phyloP scores from a whole-genome alignment of 2,113 vertebrate genomes.

The Hylia prasina region DNA sequence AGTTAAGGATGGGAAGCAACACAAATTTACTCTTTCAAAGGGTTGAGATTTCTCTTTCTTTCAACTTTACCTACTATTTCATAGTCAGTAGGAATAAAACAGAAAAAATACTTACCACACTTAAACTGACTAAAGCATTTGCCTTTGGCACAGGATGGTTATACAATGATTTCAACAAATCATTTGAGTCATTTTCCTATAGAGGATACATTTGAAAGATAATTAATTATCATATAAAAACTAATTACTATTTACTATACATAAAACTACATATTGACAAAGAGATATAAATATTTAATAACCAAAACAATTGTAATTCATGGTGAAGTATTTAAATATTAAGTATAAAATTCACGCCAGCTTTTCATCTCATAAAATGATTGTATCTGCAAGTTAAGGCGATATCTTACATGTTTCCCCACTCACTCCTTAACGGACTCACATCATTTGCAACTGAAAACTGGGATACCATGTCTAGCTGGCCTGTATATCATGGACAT shows the following conservation, averaged over 20 bases:
- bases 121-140: conserved; percentile 89
- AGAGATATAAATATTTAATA: not conserved
- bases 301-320: not conserved
- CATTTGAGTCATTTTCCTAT: conserved; percentile 92
- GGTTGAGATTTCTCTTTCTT: not conserved
- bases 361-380: not conserved
- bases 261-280: not conserved
- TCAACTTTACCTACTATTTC: not conserved
- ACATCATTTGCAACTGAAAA: not conserved
- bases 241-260: not conserved
- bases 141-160: conserved; percentile 90
- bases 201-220: conserved; percentile 22
- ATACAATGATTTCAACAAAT: conserved; percentile 88
- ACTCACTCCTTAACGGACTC: not conserved
- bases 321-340: not conserved
- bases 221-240: not conserved
- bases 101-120: conserved; percentile 83
- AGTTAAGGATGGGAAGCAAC: not conserved
- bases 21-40: not conserved
- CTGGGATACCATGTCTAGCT: not conserved
- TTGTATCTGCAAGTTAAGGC: not conserved
- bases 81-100: not conserved
- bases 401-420: not conserved
- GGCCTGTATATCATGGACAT: not conserved
- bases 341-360: not conserved